Evolutionary conservation across 2,797 vertebrate species (phyloP), one percentile per base, ranked within the genome.

Genomic region (Ctenochaetus hawaiiensis): DNA sequence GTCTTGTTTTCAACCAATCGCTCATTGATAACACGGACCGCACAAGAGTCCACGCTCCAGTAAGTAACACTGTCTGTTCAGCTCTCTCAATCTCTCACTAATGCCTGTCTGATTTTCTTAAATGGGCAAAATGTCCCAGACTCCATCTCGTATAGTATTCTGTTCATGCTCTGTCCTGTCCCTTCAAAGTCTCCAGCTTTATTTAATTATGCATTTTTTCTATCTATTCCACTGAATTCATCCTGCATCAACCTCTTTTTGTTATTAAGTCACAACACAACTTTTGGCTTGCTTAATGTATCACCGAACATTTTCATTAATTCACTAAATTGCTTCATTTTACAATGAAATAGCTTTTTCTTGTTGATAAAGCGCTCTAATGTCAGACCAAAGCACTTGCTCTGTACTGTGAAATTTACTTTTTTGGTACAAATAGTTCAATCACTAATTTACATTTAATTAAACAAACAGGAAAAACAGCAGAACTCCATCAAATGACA

Each of bases 1-100:
- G 95, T 96, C 95, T 96, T 96, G 95, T 96, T 96, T 96, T 96
- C 93, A 95, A 96, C 94, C 94, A 95, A 95, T 94, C 87, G 94
- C 92, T 95, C 93, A 94, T 95, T 96, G 95, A 95, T 95, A 93
- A 95, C 93, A 95, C 92, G 95, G 95, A 96, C 94, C 93, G 87
- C 94, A 93, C 95, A 91, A 96, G 95, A 96, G 94, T 95, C 87
- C 95, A 87, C 92, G 84, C 89, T 79, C 93, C 93, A 95, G 95
- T 96, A 96, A 96, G 95, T 96, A 96, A 93, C 87, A 80, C 88
- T 92, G 94, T 93, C 93, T 90, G 92, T 92, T 94, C 87, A 90
- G 78, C 90, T 91, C 82, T 93, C 80, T 92, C 70, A 88, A 77
- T 84, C 78, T 84, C 83, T 91, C 82, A 77, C 89, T 81, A 82